Base-by-base conservation (phyloP, 2,797 vertebrate species). In the Crenichthys baileyi region DNA sequence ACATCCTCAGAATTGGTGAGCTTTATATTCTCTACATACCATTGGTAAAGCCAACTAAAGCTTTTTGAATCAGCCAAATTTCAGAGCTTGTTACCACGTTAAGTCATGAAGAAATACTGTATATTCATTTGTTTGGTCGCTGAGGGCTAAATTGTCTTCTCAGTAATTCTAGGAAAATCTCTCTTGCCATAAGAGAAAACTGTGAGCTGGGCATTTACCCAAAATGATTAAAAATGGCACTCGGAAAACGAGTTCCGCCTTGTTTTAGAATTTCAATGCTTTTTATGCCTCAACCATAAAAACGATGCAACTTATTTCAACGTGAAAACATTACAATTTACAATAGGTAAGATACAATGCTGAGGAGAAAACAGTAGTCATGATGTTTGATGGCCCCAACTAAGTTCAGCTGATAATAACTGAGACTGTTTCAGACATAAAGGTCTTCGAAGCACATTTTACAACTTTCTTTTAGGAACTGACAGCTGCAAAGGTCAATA, bases 401-500 rank as follows among this genome's bases (percentile, higher is more conserved):
- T 29, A 74, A 6, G 31, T 78, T 71, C 53, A 48, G 48, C 78
- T 51, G 79, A 56, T n/a, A 79, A 72, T 77, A 70, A 61, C 75
- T 61, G 68, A 71, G n/a, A 53, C 22, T 85, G 77, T 82, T 13
- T 53, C 4, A 77, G 70, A 75, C 48, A 83, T 13, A 3, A 81
- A 85, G 85, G 73, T 76, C 85, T 82, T 83, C 73, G 74, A 18
- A 1, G 31, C 55, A 71, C 56, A 79, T 88, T 88, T 87, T 75
- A 77, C 67, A 70, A 31, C 65, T 85, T 85, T 83, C 73, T 87
- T 50, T 68, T 75, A 75, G 87, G 86, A 90, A 73, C 81, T 77
- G 78, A 81, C 82, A 75, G 84, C 85, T 74, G 60, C 79, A 89
- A 87, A 89, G 85, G 89, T 90, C 82, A 79, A 91, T 89, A 89